A percentile compares a stretch with the other conserved stretches of the same genome.
Conservation (phyloP, 1,140 invertebrate species). For the Solen grandis region DNA sequence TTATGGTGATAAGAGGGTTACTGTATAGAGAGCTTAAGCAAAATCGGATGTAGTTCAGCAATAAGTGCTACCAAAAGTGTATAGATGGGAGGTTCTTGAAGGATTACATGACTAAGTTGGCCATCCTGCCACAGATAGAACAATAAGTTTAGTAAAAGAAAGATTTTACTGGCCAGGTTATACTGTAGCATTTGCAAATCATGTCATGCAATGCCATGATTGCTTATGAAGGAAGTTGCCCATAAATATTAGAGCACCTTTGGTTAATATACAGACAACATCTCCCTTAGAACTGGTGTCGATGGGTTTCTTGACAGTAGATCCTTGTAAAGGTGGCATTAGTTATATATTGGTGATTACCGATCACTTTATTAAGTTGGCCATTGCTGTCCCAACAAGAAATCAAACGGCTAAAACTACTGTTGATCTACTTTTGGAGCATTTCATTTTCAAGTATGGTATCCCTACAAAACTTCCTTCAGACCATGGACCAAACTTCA, state of each 20-base stretch:
- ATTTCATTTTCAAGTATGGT: constrained; percentile 35
- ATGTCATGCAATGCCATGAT: too few relatives aligned
- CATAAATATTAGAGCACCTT: too few relatives aligned
- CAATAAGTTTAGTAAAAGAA: too few relatives aligned
- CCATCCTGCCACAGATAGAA: too few relatives aligned
- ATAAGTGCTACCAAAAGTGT: neutral
- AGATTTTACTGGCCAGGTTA: too few relatives aligned
- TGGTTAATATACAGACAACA: constrained; percentile 36
- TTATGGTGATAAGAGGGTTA: too few relatives aligned
- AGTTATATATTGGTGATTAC: constrained; percentile 32
- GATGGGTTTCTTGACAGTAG: constrained; percentile 36
- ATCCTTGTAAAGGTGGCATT: constrained; percentile 16
- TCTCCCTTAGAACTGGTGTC: constrained; percentile 39
- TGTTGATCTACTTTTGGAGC: constrained; percentile 22
- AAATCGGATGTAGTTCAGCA: neutral
- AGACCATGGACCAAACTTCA: constrained; percentile 44
- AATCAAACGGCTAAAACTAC: constrained; percentile 44
- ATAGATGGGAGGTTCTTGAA: neutral
- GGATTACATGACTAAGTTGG: neutral
- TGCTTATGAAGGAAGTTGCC: too few relatives aligned
- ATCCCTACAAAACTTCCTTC: constrained; percentile 3
- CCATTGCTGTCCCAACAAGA: constrained; percentile 4
- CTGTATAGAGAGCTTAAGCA: too few relatives aligned
- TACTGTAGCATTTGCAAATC: too few relatives aligned
- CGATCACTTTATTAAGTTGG: constrained; percentile 41